phyloP scores from a whole-genome alignment of 2,113 vertebrate species.

The Oryzias celebensis region DNA sequence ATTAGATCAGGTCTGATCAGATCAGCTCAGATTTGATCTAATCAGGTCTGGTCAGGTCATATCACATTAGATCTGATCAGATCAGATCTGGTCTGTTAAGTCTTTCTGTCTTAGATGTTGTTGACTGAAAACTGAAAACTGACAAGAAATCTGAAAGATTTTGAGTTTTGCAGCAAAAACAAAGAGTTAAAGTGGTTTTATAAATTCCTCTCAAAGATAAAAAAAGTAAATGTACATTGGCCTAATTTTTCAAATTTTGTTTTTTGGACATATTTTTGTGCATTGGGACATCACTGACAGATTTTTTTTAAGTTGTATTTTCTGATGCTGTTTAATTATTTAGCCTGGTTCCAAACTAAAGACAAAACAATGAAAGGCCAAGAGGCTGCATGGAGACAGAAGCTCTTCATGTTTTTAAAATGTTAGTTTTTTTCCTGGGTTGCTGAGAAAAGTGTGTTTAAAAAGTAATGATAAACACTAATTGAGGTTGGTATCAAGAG shows the following conservation, averaged over 20 bases:
- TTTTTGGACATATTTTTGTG: not conserved
- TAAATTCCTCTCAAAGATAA: no score
- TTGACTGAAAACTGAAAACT: no score
- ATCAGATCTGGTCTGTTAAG: no score
- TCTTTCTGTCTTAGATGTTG: no score
- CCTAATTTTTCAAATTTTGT: not conserved
- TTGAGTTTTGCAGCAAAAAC: no score
- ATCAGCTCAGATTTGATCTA: no score
- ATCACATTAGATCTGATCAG: no score
- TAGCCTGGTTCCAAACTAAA: slow-evolving; percentile 36
- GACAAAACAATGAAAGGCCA: slow-evolving; percentile 19
- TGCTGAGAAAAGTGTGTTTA: slow-evolving; percentile 8
- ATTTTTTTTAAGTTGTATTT: slow-evolving; percentile 49
- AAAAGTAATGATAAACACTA: slow-evolving; percentile 11
- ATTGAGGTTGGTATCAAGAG: not conserved
- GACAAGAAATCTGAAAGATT: no score
- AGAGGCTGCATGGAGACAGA: slow-evolving; percentile 9
- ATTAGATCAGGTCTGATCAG: no score
- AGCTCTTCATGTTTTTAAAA: not conserved
- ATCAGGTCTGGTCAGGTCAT: no score
- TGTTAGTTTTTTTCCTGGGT: slow-evolving; percentile 7
- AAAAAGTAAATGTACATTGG: no score
- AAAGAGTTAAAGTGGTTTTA: no score
- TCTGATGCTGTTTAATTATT: slow-evolving; percentile 65
- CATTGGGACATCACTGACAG: slow-evolving; percentile 34